Evolutionary conservation across 2,797 vertebrate species (phyloP), one percentile per base, ranked within the genome.

Genomic region (Cossypha dichroa): DNA sequence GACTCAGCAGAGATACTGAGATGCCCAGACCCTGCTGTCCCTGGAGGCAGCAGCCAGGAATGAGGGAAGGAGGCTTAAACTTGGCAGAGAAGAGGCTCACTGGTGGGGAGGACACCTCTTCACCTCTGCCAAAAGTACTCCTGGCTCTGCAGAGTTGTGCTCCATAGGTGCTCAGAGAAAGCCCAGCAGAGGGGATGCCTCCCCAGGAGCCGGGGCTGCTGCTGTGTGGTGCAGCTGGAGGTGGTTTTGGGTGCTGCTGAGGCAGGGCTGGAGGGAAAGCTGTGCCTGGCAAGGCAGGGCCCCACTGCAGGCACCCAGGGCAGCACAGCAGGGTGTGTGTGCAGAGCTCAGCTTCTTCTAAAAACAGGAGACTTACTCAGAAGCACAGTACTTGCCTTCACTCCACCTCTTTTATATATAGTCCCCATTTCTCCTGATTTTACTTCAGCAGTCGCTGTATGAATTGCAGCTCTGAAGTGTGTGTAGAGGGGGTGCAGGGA

Each of bases 301-400:
- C 31, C 21, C 62, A 52, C 69, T 15, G 52, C 79, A 55, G 38
- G 25, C 0, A 0, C 17, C 72, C 23, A 13, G 2, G 40, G 58
- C 56, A 70, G 85, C 5, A 2, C 68, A 5, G 67, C 0, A 1
- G 34, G 62, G 17, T 9, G 45, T 5, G 40, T 52, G 49, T 23
- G 66, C 72, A 46, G 25, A 45, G 34, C 54, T 34, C 7, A 0
- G 31, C 79, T 74, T 15, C 38, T 73, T 81, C 92, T 95, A 40
- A 94, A 80, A 92, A 60, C 86, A 89, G 84, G 56, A 90, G 63
- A 40, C 78, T 89, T 94, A 93, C 77, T 96, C 94, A 96, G 95
- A 96, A 92, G 62, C 64, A 91, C 91, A 96, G 63, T 51, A 62
- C 91, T 79, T 3, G 75, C 18, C 51, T 77, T 64, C 45, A 60